Conservation (phyloP, 92 coral and sea anemone species). For the Pocillopora grandis region DNA sequence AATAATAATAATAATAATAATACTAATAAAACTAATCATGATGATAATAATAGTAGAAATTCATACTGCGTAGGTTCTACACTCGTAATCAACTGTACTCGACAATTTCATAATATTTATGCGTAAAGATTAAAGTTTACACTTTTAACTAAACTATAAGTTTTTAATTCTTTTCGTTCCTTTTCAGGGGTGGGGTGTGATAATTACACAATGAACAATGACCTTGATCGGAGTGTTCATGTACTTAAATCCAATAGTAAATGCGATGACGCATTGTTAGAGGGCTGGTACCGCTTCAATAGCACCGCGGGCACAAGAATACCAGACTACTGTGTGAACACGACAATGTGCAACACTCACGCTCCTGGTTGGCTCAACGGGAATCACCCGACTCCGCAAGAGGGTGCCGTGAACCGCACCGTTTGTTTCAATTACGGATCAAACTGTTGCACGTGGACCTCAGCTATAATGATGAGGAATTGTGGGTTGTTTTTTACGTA, state of each 20-base stretch:
- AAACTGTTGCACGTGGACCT: constrained; percentile 7
- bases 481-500: constrained; percentile 13
- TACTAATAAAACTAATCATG: too few species aligned
- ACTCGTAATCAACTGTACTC: too few species aligned
- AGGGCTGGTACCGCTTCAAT: constrained; percentile 22
- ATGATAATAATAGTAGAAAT: too few species aligned
- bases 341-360: constrained; percentile 1
- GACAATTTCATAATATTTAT: too few species aligned
- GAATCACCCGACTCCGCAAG: constrained; percentile 4
- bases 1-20: too few species aligned
- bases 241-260: not conserved
- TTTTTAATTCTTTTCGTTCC: not conserved
- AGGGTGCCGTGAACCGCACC: constrained; percentile 14
- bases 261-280: not conserved
- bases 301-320: constrained; percentile 10
- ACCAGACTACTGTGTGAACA: constrained; percentile 4
- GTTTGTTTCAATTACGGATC: not conserved
- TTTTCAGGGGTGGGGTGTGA: not conserved
- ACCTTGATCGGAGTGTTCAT: not conserved
- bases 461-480: constrained; percentile 13
- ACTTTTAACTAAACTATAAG: not conserved
- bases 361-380: constrained; percentile 25
- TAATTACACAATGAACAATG: not conserved
- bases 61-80: too few species aligned
- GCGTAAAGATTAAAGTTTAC: too few species aligned